phyloP scores from a whole-genome alignment of 1,140 invertebrate genomes.

The Drosophila pandora region DNA sequence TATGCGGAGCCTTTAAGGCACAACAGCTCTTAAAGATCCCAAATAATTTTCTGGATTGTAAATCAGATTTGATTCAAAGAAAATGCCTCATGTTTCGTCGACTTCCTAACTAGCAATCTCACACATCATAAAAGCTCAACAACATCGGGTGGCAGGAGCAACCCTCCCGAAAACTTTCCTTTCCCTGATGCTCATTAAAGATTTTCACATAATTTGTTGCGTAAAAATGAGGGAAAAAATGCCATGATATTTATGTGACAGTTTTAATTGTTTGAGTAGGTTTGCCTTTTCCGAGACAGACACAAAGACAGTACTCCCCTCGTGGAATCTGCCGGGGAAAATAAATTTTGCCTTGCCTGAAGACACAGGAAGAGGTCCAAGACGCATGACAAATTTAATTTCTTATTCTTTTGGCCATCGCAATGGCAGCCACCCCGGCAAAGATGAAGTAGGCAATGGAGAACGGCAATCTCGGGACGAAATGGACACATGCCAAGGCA shows the following conservation, averaged over 20 bases:
- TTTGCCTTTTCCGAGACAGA: slow-evolving; percentile 39
- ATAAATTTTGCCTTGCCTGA: slow-evolving; percentile 22
- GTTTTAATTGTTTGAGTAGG: slow-evolving; percentile 72
- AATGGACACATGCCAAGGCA: slow-evolving; percentile 61
- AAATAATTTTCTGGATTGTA: slow-evolving; percentile 1
- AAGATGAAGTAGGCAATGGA: slow-evolving; percentile 38
- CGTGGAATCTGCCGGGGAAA: slow-evolving; percentile 3
- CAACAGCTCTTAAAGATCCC: neutral
- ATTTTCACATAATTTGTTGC: slow-evolving; percentile 74
- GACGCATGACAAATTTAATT: slow-evolving; percentile 78
- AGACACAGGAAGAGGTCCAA: slow-evolving; percentile 56
- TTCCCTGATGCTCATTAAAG: slow-evolving; percentile 38
- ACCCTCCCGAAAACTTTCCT: slow-evolving; percentile 8
- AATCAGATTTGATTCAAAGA: neutral
- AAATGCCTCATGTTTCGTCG: neutral
- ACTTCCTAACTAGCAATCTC: slow-evolving; percentile 42
- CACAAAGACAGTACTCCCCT: slow-evolving; percentile 10
- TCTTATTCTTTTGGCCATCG: slow-evolving; percentile 62
- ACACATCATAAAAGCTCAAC: slow-evolving; percentile 72
- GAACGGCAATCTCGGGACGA: slow-evolving; percentile 12
- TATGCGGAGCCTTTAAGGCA: neutral
- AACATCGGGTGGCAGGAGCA: slow-evolving; percentile 12
- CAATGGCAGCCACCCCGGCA: slow-evolving; percentile 29
- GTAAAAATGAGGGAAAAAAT: slow-evolving; percentile 58
- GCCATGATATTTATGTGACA: slow-evolving; percentile 75